Base-by-base conservation (phyloP, 2,888 invertebrate species). In the Nomada fucata region DNA sequence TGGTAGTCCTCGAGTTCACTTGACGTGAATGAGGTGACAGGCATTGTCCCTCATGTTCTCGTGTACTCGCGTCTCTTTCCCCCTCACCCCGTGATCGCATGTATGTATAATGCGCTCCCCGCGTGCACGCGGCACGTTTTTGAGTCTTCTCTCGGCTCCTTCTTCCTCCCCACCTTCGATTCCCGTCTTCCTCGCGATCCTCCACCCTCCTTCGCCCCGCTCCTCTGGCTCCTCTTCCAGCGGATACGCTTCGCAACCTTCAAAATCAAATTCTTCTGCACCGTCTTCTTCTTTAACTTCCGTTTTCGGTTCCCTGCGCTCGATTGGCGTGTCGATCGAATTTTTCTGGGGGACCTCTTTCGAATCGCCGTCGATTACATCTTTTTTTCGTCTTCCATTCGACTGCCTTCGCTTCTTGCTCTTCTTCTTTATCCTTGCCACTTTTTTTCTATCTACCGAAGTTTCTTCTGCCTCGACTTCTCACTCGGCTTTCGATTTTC, bases 61-160 rank as follows among this genome's bases (percentile, higher is more conserved):
- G 79, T 85, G 83, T 85, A 85, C 85, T 82, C 82, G 84, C 81
- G 75, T 83, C 83, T 87, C 84, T 86, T 86, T 71, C 88, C 23
- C 23, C 23, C 23, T 1, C 23, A 63, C 81, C 71, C 81, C 90
- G 89, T 89, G 86, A 90, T 91, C 90, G 88, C 85, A 88, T 82
- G 84, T 77, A 88, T 81, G 84, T 79, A 89, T 87, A 89, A 90
- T 86, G 83, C 76, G 84, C 83, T 81, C 83, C 76, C 85, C 82
- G 83, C 84, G 85, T 87, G 84, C 79, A 84, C 82, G 91, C 91
- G 90, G 91, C 87, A 91, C 88, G 83, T 89, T 87, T 89, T 91
- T 90, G 86, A 79, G 42, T 81, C 63, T 74, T 65, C 76, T 55
- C 61, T 69, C 61, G 42, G 29, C 57, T 18, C 11, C 75, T 44